Conservation (phyloP, 2,888 invertebrate genomes). For the Ophion obscuratus region DNA sequence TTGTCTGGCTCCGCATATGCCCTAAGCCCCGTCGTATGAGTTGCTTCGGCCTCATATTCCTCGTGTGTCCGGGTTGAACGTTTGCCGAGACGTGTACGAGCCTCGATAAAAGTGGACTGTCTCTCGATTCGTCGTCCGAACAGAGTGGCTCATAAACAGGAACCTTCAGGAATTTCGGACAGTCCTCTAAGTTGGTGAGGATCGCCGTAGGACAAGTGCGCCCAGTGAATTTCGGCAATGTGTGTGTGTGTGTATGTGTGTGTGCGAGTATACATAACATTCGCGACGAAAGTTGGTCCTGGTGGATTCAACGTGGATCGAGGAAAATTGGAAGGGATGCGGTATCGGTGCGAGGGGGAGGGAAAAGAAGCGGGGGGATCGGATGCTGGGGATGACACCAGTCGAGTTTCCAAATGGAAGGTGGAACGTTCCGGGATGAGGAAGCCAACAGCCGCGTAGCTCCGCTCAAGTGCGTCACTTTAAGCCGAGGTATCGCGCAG, state of each 20-base stretch:
- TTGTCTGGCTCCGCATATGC: too few relatives aligned
- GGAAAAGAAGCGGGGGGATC: not conserved
- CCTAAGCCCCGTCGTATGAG: not conserved
- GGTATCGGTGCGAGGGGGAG: not conserved
- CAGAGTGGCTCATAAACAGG: not conserved
- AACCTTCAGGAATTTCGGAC: not conserved
- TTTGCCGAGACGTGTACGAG: not conserved
- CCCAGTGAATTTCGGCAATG: slow-evolving; percentile 37
- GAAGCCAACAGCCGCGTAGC: slow-evolving; percentile 69
- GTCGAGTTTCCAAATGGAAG: slow-evolving; percentile 68
- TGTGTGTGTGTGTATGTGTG: slow-evolving; percentile 10
- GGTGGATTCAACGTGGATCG: too few relatives aligned
- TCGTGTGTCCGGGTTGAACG: too few relatives aligned
- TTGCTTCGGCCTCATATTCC: not conserved
- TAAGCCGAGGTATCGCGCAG: slow-evolving; percentile 76
- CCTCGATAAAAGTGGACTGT: not conserved
- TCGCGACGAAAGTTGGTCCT: slow-evolving; percentile 29
- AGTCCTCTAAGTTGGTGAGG: not conserved
- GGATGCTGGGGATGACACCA: slow-evolving; percentile 1
- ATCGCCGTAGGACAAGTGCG: slow-evolving; percentile 21
- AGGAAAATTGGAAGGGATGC: too few relatives aligned
- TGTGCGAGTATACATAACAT: too few relatives aligned
- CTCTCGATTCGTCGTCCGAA: not conserved
- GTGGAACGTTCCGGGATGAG: slow-evolving; percentile 69
- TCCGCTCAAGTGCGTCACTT: slow-evolving; percentile 78